These are phyloP conservation scores for Hydrozoanthus gracilis DNA, from an alignment of 92 coral and sea anemone species.

Conservation along the genomic window DNA sequence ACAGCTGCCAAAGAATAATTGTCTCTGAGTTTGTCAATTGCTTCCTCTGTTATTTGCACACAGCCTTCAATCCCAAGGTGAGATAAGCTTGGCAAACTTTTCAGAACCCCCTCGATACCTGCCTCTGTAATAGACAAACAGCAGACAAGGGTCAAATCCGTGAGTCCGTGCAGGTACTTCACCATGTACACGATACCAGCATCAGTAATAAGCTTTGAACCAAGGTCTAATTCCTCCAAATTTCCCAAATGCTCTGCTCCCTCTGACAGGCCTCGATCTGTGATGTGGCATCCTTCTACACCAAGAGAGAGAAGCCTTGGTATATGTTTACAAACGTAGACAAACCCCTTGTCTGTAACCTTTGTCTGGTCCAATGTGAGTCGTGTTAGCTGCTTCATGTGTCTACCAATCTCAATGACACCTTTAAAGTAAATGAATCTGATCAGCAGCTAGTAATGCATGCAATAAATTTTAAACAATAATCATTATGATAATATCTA, in stretches of 20 bases:
- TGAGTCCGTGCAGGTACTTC: conserved; percentile 74
- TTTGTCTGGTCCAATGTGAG: conserved; percentile 86
- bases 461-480: not conserved
- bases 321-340: conserved; percentile 76
- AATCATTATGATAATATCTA: not conserved
- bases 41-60: conserved; percentile 67
- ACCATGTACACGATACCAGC: conserved; percentile 74
- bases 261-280: conserved; percentile 78
- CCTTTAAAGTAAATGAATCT: conserved; percentile 48
- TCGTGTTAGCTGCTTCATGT: conserved; percentile 80
- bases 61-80: conserved; percentile 94
- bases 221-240: conserved; percentile 87
- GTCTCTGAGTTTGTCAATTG: conserved; percentile 73
- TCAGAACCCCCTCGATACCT: conserved; percentile 70
- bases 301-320: conserved; percentile 83
- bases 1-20: conserved; percentile 63
- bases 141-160: conserved; percentile 82
- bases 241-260: conserved; percentile 71
- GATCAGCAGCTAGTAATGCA: not conserved
- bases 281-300: conserved; percentile 82
- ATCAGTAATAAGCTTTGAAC: conserved; percentile 87
- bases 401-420: conserved; percentile 82
- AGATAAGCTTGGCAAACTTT: conserved; percentile 79
- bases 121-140: conserved; percentile 73
- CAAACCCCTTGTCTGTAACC: conserved; percentile 85